Base-by-base conservation (phyloP, 2,888 invertebrate species). In the Cerceris ruficornis region DNA sequence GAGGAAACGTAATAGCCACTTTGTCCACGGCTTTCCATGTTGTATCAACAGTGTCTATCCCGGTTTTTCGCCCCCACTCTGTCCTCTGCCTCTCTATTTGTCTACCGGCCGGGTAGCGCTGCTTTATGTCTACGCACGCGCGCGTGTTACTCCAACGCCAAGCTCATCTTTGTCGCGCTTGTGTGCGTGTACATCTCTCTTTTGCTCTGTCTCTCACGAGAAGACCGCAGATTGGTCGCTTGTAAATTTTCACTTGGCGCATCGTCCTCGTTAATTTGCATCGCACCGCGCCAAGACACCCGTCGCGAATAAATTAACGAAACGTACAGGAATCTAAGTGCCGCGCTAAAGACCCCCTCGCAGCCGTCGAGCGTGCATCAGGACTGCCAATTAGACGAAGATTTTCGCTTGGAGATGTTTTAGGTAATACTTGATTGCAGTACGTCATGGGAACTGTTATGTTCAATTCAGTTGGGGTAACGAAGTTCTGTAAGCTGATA, bases 1-100 rank as follows among this genome's bases (percentile, higher is more conserved):
- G 81, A 84, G 83, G 61, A 70, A 83, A 75, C 60, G 79, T 84
- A 84, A 84, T 79, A 79, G 83, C 81, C 83, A 75, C 83, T 84
- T 79, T 81, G 83, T 83, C 68, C 75, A 58, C 55, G 72, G 68
- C 46, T 49, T 73, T 78, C 73, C 78, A 68, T 68, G 58, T 54
- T 70, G 70, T 69, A 78, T 75, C 79, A 80, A 85, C 85, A 75
- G 69, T 42, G 69, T 67, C 75, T 69, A 70, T 65, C 60, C 8
- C 66, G n/a, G 17, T 17, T 62, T 58, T 71, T 69, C 61, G 46
- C 54, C 62, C 60, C 60, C 46, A 28, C 42, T 46, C 43, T 17
- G 55, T 69, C 28, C 17, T 11, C 42, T 15, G 8, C 13, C 7
- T 28, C 7, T 11, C n/a, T 46, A 7, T 42, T 58, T 50, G 41